Conservation (phyloP, 2,888 invertebrate species). For the Catocala nupta region DNA sequence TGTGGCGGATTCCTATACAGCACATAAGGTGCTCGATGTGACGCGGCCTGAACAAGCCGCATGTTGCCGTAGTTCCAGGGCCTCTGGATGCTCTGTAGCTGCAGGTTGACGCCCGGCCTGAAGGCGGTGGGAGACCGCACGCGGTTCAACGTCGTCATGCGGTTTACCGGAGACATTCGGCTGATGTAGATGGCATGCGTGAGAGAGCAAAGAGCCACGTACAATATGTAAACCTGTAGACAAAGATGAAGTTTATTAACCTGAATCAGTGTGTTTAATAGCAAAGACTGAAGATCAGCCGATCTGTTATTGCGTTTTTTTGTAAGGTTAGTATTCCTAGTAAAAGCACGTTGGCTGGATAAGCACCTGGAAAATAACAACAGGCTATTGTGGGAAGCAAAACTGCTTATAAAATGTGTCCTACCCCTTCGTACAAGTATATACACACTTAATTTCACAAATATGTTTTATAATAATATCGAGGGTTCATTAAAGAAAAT, state of each 20-base stretch:
- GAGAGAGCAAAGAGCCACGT: slow-evolving; percentile 65
- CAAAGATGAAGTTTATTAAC: slow-evolving; percentile 4
- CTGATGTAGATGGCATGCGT: slow-evolving; percentile 72
- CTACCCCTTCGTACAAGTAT: no score
- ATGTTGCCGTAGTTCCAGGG: slow-evolving; percentile 63
- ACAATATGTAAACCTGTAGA: slow-evolving; percentile 52
- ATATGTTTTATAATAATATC: no score
- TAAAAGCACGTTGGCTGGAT: no score
- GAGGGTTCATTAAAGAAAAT: no score
- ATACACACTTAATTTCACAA: no score
- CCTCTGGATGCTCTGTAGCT: slow-evolving; percentile 58
- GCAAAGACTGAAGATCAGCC: no score
- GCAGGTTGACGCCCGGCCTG: slow-evolving; percentile 74
- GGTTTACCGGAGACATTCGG: slow-evolving; percentile 59
- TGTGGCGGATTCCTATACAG: slow-evolving; percentile 72
- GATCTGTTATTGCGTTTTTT: no score
- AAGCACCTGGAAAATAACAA: no score
- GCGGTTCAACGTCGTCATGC: slow-evolving; percentile 68
- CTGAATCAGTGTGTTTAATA: no score
- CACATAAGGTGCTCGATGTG: slow-evolving; percentile 73
- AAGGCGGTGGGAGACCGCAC: slow-evolving; percentile 68
- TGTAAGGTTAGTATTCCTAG: no score
- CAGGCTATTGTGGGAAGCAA: no score
- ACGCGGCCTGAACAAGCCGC: slow-evolving; percentile 65
- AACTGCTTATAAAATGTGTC: no score